Conservation (phyloP, 2,797 vertebrate genomes). For the Spheniscus humboldti region DNA sequence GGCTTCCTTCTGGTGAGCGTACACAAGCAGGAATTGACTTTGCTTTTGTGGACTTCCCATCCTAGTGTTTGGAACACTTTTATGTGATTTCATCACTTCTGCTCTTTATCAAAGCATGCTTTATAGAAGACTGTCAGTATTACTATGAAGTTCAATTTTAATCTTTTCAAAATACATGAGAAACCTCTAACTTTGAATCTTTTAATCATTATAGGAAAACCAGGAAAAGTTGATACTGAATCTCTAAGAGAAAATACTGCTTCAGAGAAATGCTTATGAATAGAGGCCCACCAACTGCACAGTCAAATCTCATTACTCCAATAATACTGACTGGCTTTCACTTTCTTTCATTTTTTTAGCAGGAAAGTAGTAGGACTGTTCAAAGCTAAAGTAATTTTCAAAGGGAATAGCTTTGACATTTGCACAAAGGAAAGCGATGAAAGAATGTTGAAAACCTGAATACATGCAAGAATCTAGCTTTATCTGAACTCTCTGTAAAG, state of each 20-base stretch:
- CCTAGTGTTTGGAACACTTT: neutral
- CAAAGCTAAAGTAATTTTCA: slow-evolving; percentile 1
- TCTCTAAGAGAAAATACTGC: neutral
- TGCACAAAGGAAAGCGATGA: slow-evolving; percentile 10
- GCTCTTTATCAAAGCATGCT: neutral
- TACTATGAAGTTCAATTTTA: neutral
- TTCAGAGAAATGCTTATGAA: neutral
- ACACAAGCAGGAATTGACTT: neutral
- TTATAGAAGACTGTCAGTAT: neutral
- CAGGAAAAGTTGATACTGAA: neutral
- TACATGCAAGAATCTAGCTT: neutral
- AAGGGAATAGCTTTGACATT: slow-evolving; percentile 27
- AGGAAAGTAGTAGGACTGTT: neutral
- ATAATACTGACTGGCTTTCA: neutral
- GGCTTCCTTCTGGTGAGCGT: neutral
- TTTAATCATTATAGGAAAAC: neutral
- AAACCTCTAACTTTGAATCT: neutral
- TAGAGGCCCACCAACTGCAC: neutral
- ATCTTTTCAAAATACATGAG: neutral
- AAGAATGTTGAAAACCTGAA: slow-evolving; percentile 7
- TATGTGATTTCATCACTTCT: neutral
- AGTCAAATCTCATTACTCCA: neutral
- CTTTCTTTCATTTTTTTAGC: neutral
- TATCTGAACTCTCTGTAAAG: neutral
- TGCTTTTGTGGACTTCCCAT: neutral